phyloP scores from a whole-genome alignment of 2,888 invertebrate species.

The Coecobrya sp. region DNA sequence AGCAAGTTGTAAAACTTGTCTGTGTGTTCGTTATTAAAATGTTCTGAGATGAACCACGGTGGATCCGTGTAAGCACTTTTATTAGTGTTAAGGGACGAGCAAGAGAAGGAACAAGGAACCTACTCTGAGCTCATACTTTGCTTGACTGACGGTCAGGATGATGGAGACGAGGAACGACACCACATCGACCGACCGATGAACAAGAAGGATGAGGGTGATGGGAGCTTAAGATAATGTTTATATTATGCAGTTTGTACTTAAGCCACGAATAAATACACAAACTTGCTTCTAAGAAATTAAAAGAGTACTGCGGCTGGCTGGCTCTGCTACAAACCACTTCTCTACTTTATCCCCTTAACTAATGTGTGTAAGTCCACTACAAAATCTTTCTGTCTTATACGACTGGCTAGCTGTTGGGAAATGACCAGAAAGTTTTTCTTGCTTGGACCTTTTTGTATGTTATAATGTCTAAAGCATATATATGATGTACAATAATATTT shows the following conservation, averaged over 20 bases:
- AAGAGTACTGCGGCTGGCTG: conserved; percentile 10
- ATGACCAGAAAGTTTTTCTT: conserved; percentile 50
- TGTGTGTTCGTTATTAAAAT: background rate
- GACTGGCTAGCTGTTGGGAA: conserved; percentile 10
- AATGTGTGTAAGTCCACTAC: conserved; percentile 20
- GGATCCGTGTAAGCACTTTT: background rate
- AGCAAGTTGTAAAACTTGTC: background rate
- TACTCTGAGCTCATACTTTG: conserved; percentile 73
- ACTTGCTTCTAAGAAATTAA: conserved; percentile 47
- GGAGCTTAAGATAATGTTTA: conserved; percentile 69
- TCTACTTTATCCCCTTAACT: background rate
- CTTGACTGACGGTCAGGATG: conserved; percentile 75
- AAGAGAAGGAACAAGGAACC: conserved; percentile 64
- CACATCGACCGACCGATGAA: conserved; percentile 62
- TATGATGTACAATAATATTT: conserved; percentile 75
- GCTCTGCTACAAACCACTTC: background rate
- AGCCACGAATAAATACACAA: conserved; percentile 49
- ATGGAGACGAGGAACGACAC: conserved; percentile 74
- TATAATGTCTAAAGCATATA: conserved; percentile 38
- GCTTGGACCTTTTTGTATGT: conserved; percentile 37
- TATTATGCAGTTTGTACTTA: conserved; percentile 49
- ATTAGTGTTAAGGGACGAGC: conserved; percentile 27
- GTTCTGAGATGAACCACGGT: conserved; percentile 4
- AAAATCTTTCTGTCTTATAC: background rate
- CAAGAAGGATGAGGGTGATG: conserved; percentile 72